Base-by-base conservation (phyloP, 2,113 vertebrate species). In the Centropus unirufus region DNA sequence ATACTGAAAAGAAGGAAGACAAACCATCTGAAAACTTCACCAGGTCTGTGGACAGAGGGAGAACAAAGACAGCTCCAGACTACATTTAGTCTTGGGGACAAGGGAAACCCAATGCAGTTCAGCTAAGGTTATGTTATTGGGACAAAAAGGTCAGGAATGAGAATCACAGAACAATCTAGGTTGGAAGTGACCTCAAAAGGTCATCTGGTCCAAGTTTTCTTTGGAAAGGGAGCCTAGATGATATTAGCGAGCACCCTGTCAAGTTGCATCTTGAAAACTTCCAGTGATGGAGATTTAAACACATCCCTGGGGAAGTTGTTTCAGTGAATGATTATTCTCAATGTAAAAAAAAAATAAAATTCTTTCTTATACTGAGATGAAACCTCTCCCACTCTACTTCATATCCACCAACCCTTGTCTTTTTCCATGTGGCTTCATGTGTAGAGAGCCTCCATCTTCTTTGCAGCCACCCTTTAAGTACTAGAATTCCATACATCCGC, bases 121-220 rank as follows among this genome's bases (percentile, higher is more conserved):
- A 67, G 47, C 22, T 89, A 54, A 59, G 44, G 20, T 49, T 29
- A 8, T 32, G 40, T 67, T 70, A 63, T 36, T 63, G 40, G n/a
- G 9, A 76, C 14, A n/a, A 82, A 40, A 74, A 44, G 59, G 52
- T 47, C 47, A 47, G 47, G 47, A 47, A 21, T 32, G 9, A 40
- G 55, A 73, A 15, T 23, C 27, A 5, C 34, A 24, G 67, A 58
- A 36, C 2, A 51, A 19, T 6, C 27, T 14, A 6, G 30, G 13
- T 27, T 69, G 40, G 27, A 68, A 59, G 29, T 10, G 26, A 1
- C 4, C 22, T 47, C 2, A 2, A 27, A n/a, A 47, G 14, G 47
- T 34, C 14, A 20, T 32, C 14, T 39, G 11, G 5, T 16, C 15
- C 54, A 47, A 21, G 13, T 7, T 68, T 44, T 27, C 0, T 0